phyloP scores from a whole-genome alignment of 1,140 invertebrate species.

The Drosophila navojoa region DNA sequence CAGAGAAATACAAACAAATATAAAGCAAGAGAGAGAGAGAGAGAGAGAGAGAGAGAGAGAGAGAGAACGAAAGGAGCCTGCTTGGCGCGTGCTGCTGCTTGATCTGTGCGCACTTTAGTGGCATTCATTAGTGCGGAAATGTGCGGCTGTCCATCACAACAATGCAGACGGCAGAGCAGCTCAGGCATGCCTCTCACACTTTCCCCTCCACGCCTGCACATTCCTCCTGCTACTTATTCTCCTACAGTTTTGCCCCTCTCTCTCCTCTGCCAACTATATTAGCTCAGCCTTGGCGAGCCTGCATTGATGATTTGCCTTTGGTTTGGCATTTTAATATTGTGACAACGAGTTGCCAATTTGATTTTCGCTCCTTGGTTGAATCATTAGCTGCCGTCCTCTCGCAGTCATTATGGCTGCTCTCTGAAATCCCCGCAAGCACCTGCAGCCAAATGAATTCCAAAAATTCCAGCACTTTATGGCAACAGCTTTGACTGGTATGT shows the following conservation, averaged over 20 bases:
- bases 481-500: not conserved
- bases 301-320: slow-evolving; percentile 17
- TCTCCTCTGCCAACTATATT: not conserved
- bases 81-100: slow-evolving; percentile 46
- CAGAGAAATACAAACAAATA: slow-evolving; percentile 17
- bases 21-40: not conserved
- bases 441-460: slow-evolving; percentile 11
- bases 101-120: slow-evolving; percentile 56
- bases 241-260: not conserved
- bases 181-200: not conserved
- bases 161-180: slow-evolving; percentile 47
- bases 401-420: not conserved
- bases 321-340: slow-evolving; percentile 31
- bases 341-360: slow-evolving; percentile 19
- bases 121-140: slow-evolving; percentile 75
- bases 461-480: slow-evolving; percentile 26
- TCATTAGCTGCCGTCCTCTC: slow-evolving; percentile 12
- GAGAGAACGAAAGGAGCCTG: slow-evolving; percentile 4
- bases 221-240: not conserved
- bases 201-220: not conserved
- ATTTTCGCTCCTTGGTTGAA: slow-evolving; percentile 14
- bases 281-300: slow-evolving; percentile 2
- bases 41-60: not conserved
- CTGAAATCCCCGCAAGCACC: slow-evolving; percentile 20
- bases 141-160: slow-evolving; percentile 70